Evolutionary conservation across 1,140 invertebrate genomes (phyloP), one percentile per base, ranked within the genome.

Genomic region (Radopholus similis): DNA sequence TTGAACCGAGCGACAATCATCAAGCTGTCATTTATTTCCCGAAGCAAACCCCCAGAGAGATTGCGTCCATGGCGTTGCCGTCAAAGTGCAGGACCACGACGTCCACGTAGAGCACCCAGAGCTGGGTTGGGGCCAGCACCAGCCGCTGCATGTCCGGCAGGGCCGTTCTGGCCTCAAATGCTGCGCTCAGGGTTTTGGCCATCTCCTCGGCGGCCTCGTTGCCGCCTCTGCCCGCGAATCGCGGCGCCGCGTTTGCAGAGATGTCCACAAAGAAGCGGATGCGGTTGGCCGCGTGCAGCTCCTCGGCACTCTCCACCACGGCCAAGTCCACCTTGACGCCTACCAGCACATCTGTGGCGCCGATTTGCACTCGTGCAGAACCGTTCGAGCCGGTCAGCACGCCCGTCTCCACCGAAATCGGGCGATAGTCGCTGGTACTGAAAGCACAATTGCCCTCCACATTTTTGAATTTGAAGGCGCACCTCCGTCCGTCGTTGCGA

Each of bases 291-390:
- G 38, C 11, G 8, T 11, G 26, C 26, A 38, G 18, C 2, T 56
- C 53, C 40, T 54, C 44, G 23, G 58, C 30, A 2, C 18, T 26
- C 4, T 70, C 64, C n/a, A 70, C 57, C 47, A n/a, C 49, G 34
- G 66, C 21, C 54, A 70, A 21, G 32, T 73, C 70, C 18, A 49
- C 68, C 42, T 71, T 70, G n/a, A 70, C 68, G 26, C 38, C 70
- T 2, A 70, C 55, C 42, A 70, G 68, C 4, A 70, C 38, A 38
- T 71, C 68, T n/a, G 68, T 70, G 37, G 37, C 26, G 49, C 56
- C 68, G 23, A 70, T 55, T 58, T 62, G 68, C 4, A 70, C 28
- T n/a, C 68, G 47, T 15, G 68, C 69, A 23, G 68, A 70, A 23
- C 68, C 68, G 55, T 70, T 72, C 15, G 68, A 59, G 34, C 54